phyloP scores from a whole-genome alignment of 1,140 invertebrate species.

The Cardiocondyla obscurior region DNA sequence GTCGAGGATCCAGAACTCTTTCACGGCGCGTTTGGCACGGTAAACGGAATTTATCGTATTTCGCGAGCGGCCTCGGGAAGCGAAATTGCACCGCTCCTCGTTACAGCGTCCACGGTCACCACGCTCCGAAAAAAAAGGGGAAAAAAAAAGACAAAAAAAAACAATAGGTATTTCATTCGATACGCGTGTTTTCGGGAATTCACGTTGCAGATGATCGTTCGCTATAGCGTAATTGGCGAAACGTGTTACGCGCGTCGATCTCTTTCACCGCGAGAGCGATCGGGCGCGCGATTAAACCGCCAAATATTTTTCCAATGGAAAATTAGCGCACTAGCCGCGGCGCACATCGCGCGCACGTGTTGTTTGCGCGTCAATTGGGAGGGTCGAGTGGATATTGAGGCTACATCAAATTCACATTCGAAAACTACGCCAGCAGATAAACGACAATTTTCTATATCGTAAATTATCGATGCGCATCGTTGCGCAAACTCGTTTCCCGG shows the following conservation, averaged over 20 bases:
- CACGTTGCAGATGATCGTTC: conserved; percentile 27
- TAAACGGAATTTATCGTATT: conserved; percentile 38
- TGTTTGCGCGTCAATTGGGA: conserved; percentile 19
- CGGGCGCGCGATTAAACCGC: not conserved
- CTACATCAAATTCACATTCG: not conserved
- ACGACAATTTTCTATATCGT: not conserved
- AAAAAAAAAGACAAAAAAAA: too few species aligned
- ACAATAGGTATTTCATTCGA: conserved; percentile 10
- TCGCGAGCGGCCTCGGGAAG: not conserved
- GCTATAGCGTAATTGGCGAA: conserved; percentile 31
- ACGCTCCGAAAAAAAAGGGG: too few species aligned
- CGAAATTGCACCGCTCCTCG: conserved; percentile 18
- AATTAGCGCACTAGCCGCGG: not conserved
- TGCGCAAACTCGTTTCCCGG: too few species aligned
- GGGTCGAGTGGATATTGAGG: not conserved
- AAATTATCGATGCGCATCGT: not conserved
- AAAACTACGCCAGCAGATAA: not conserved
- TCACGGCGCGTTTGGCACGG: conserved; percentile 16
- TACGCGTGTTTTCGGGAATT: not conserved
- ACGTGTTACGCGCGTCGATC: conserved; percentile 13
- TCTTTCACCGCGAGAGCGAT: conserved; percentile 2
- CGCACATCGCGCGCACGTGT: not conserved
- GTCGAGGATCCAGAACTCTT: conserved; percentile 27
- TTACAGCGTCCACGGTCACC: not conserved
- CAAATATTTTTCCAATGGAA: conserved; percentile 13